These are phyloP conservation scores for Calidris pugnax DNA, from an alignment of 2,113 vertebrate species.

Conservation along the genomic window DNA sequence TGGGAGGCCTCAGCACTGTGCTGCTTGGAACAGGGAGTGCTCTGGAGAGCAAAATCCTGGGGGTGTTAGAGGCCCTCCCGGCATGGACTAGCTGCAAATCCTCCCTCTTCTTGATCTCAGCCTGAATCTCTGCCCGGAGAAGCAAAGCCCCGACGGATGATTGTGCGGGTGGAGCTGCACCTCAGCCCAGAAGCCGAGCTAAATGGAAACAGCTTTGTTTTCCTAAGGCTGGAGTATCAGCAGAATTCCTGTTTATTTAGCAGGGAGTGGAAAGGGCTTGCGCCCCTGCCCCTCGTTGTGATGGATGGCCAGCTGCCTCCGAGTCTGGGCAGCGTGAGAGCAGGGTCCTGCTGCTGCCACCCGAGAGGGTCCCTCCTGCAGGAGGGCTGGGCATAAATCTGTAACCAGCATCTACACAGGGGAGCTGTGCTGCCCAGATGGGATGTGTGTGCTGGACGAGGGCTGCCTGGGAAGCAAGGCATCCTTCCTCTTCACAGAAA, in stretches of 20 bases:
- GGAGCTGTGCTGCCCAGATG: neutral
- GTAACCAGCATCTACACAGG: neutral
- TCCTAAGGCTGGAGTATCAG: conserved; percentile 40
- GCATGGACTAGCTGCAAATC: neutral
- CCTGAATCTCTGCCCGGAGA: conserved; percentile 39
- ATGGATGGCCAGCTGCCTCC: neutral
- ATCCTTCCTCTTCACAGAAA: neutral
- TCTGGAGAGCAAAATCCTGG: neutral
- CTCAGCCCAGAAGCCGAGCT: conserved; percentile 26
- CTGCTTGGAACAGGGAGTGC: neutral
- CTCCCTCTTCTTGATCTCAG: conserved; percentile 20
- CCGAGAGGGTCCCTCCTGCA: neutral
- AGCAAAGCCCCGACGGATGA: neutral
- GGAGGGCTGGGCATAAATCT: neutral
- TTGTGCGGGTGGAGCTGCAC: conserved; percentile 36
- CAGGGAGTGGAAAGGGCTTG: neutral
- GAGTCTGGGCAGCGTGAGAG: neutral
- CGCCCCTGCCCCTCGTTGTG: neutral
- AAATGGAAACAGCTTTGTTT: conserved; percentile 69
- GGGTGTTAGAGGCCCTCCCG: neutral
- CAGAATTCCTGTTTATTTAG: conserved; percentile 41
- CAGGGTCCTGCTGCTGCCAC: neutral
- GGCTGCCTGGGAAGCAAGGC: neutral
- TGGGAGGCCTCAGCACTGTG: neutral
- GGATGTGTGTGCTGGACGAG: neutral